A percentile compares a stretch with the other conserved stretches of the same genome.
phyloP scores from a whole-genome alignment of 2,797 vertebrate genomes.

The Molossus alvarezi region DNA sequence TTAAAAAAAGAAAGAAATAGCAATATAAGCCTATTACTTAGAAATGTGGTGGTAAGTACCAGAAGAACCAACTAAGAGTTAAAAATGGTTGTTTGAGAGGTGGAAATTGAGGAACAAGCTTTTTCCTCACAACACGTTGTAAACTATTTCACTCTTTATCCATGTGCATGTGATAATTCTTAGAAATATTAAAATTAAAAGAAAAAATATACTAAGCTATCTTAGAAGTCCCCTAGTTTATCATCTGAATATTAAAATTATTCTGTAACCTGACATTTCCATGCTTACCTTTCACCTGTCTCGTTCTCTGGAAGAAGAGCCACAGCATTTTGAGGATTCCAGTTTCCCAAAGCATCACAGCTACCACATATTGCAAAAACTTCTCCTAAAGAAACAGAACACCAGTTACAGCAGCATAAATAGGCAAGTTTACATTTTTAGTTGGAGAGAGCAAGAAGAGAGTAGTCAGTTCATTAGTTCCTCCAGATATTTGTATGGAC shows the following conservation, averaged over 20 bases:
- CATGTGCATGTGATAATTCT: neutral
- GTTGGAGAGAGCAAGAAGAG: conserved; percentile 33
- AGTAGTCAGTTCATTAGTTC: neutral
- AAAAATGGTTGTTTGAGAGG: conserved; percentile 6
- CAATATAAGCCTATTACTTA: conserved; percentile 35
- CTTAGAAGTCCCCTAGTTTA: neutral
- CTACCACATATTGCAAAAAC: conserved; percentile 96
- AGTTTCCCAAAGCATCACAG: conserved; percentile 95
- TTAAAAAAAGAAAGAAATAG: neutral
- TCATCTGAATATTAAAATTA: neutral
- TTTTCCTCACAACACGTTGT: neutral
- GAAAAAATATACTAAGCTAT: neutral
- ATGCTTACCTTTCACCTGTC: conserved; percentile 86
- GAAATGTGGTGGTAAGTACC: neutral
- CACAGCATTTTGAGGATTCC: conserved; percentile 94
- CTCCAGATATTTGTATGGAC: neutral
- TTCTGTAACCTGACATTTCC: neutral
- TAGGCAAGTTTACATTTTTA: neutral
- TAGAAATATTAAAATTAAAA: conserved; percentile 49
- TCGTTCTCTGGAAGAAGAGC: conserved; percentile 89
- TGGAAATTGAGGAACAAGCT: neutral
- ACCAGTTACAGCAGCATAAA: neutral
- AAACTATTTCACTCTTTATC: conserved; percentile 38
- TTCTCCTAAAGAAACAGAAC: conserved; percentile 92
- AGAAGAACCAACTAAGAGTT: conserved; percentile 60